Percentiles rank a stretch among this genome's conserved stretches.
Evolutionary conservation across 2,888 invertebrate genomes (phyloP).

Genomic region (Agapetus fuscipes): DNA sequence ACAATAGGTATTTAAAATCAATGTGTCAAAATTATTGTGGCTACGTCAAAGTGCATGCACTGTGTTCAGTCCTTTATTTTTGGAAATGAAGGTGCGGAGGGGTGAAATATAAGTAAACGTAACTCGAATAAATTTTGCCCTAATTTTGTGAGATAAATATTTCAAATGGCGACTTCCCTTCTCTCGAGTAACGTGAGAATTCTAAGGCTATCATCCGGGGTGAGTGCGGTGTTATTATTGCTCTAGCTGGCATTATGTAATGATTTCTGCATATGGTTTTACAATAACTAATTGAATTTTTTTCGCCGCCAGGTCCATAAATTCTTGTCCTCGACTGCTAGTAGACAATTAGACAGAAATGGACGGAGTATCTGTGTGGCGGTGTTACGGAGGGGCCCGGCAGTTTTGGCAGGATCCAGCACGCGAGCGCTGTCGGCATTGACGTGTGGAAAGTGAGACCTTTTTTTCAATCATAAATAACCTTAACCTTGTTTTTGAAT

Average conservation of each 20-base stretch:
- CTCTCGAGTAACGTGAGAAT: constrained; percentile 10
- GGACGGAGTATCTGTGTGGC: constrained; percentile 11
- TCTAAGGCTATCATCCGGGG: constrained; percentile 10
- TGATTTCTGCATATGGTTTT: constrained; percentile 17
- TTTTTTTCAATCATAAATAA: too few species aligned
- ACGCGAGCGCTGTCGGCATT: not conserved
- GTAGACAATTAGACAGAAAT: constrained; percentile 6
- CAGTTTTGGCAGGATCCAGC: not conserved
- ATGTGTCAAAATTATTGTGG: too few species aligned
- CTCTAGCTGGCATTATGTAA: constrained; percentile 16
- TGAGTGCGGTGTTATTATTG: constrained; percentile 2
- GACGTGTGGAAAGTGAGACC: constrained; percentile 6
- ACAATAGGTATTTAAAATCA: too few species aligned
- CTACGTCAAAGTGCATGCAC: too few species aligned
- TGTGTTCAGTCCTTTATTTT: constrained; percentile 5
- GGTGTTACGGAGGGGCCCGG: constrained; percentile 4
- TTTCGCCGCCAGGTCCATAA: constrained; percentile 7
- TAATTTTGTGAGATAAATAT: not conserved
- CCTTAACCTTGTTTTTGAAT: too few species aligned
- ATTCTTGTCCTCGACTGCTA: constrained; percentile 6
- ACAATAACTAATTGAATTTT: constrained; percentile 7
- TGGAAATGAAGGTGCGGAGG: constrained; percentile 17
- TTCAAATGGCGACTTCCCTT: constrained; percentile 15
- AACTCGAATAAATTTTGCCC: not conserved
- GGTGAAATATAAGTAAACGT: constrained; percentile 9